Evolutionary conservation across 2,113 vertebrate species (phyloP).

Genomic region (Antennarius striatus): DNA sequence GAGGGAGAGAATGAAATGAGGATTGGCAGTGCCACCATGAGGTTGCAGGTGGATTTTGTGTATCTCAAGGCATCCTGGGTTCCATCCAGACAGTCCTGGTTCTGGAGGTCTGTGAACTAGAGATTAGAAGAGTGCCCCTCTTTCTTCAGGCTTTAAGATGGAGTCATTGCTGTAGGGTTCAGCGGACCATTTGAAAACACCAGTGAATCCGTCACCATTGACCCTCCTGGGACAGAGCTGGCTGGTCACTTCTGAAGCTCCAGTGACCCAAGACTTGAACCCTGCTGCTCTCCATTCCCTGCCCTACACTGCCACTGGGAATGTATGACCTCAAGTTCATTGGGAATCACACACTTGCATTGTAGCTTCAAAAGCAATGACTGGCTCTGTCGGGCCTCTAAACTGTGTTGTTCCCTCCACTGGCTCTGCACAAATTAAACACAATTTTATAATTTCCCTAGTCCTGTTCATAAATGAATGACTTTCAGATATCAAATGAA

Average conservation of each 20-base stretch:
- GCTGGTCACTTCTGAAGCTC: slow-evolving; percentile 76
- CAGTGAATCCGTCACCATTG: slow-evolving; percentile 74
- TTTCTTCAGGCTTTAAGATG: slow-evolving; percentile 64
- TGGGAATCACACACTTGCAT: slow-evolving; percentile 70
- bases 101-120: slow-evolving; percentile 73
- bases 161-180: slow-evolving; percentile 76
- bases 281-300: slow-evolving; percentile 74
- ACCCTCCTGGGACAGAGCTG: slow-evolving; percentile 74
- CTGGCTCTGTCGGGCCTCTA: slow-evolving; percentile 61
- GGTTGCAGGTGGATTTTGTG: slow-evolving; percentile 70
- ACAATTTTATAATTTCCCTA: slow-evolving; percentile 27
- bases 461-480: neutral
- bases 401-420: slow-evolving; percentile 48
- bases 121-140: slow-evolving; percentile 70
- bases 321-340: slow-evolving; percentile 72
- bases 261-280: slow-evolving; percentile 78
- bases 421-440: slow-evolving; percentile 27
- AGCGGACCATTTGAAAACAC: slow-evolving; percentile 80
- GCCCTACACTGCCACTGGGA: slow-evolving; percentile 73
- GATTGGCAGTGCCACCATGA: slow-evolving; percentile 79
- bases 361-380: slow-evolving; percentile 60
- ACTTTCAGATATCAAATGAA: slow-evolving; percentile 8
- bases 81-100: slow-evolving; percentile 63
- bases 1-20: slow-evolving; percentile 60
- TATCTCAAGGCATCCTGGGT: slow-evolving; percentile 69